A percentile compares a stretch with the other conserved stretches of the same genome.
Evolutionary conservation across 1,140 invertebrate species (phyloP).

Genomic region (Drosophila saltans): DNA sequence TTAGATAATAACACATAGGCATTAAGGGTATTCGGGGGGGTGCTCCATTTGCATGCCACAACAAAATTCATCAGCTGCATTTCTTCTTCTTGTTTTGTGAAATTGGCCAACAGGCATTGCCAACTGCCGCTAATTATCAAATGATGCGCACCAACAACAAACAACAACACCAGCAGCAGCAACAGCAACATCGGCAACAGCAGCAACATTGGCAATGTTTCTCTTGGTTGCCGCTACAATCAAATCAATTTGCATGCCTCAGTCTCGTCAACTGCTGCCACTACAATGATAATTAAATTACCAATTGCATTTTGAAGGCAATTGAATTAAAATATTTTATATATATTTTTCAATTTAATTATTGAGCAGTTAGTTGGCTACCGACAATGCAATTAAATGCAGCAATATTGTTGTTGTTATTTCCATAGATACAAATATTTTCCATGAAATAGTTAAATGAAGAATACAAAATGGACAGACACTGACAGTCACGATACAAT

Average conservation of each 20-base stretch:
- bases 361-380: conserved; percentile 26
- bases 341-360: conserved; percentile 62
- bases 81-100: conserved; percentile 1
- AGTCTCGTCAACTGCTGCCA: conserved; percentile 25
- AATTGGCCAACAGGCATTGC: conserved; percentile 24
- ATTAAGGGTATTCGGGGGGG: neutral
- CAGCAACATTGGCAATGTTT: conserved; percentile 39
- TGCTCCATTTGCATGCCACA: conserved; percentile 1
- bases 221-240: conserved; percentile 16
- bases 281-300: conserved; percentile 62
- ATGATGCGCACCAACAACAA: conserved; percentile 34
- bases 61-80: conserved; percentile 3
- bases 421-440: conserved; percentile 26
- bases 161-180: conserved; percentile 10
- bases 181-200: conserved; percentile 9
- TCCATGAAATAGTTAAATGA: conserved; percentile 32
- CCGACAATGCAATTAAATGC: conserved; percentile 43
- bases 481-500: neutral
- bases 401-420: conserved; percentile 45
- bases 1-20: neutral
- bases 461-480: conserved; percentile 16
- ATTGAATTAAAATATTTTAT: conserved; percentile 65
- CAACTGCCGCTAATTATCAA: conserved; percentile 53
- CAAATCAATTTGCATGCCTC: conserved; percentile 40
- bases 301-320: conserved; percentile 62